Conservation (phyloP, 2,888 invertebrate genomes). For the Thymelicus lineola region DNA sequence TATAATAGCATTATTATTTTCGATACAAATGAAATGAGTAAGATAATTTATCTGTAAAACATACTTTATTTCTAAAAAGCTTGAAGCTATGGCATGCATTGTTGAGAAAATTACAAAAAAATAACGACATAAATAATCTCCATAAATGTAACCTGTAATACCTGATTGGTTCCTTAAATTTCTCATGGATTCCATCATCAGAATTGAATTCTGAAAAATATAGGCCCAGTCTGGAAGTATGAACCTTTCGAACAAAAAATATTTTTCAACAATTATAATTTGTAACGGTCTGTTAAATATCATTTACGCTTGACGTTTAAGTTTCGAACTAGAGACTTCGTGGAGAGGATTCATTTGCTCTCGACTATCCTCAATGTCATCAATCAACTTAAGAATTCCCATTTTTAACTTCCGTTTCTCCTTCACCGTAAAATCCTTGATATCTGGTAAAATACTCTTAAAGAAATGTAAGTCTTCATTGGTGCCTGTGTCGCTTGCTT, state of each 20-base stretch:
- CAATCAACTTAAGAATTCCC: constrained; percentile 77
- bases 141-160: too few species aligned
- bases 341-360: constrained; percentile 32
- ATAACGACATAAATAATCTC: too few species aligned
- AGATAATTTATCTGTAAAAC: too few species aligned
- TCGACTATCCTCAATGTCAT: constrained; percentile 62
- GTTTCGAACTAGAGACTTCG: constrained; percentile 29
- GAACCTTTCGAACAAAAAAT: too few species aligned
- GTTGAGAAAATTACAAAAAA: neutral
- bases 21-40: too few species aligned
- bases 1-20: too few species aligned
- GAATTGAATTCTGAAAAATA: too few species aligned
- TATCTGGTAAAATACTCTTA: constrained; percentile 81
- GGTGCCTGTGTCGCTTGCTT: constrained; percentile 45
- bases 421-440: constrained; percentile 71
- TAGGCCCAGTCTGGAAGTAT: too few species aligned
- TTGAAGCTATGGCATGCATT: neutral
- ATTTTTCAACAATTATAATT: too few species aligned
- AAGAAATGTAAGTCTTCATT: constrained; percentile 75
- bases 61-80: neutral
- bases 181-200: too few species aligned
- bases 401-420: constrained; percentile 83
- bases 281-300: neutral
- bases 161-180: too few species aligned
- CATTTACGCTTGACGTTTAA: constrained; percentile 4